phyloP scores from a whole-genome alignment of 1,140 invertebrate genomes.

The Leptopilina boulardi region DNA sequence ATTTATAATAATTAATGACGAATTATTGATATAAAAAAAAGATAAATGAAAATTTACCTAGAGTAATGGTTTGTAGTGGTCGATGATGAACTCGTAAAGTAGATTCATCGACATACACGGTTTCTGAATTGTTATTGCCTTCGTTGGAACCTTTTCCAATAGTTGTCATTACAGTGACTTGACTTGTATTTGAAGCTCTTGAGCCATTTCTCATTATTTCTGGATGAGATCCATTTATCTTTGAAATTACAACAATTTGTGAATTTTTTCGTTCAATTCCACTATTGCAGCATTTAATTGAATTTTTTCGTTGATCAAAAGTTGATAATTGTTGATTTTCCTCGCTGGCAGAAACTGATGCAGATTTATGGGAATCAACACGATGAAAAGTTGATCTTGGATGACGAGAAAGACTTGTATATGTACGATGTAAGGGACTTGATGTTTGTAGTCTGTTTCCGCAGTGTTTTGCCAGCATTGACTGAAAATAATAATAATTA shows the following conservation, averaged over 20 bases:
- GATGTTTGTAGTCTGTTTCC: constrained; percentile 59
- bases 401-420: constrained; percentile 65
- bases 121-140: constrained; percentile 56
- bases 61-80: constrained; percentile 56
- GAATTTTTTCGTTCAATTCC: constrained; percentile 33
- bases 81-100: constrained; percentile 34
- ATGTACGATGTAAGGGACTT: constrained; percentile 57
- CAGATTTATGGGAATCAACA: constrained; percentile 55
- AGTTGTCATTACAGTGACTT: constrained; percentile 70
- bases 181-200: constrained; percentile 66
- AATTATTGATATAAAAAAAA: constrained; percentile 17
- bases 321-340: constrained; percentile 61
- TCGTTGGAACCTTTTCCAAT: constrained; percentile 65
- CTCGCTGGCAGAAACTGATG: constrained; percentile 63
- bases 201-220: constrained; percentile 44
- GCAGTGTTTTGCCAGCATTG: constrained; percentile 72
- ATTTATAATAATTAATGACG: background rate
- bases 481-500: constrained; percentile 58
- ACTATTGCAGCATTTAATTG: background rate
- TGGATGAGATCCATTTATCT: background rate
- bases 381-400: constrained; percentile 53
- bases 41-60: constrained; percentile 53
- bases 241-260: background rate
- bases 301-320: background rate
- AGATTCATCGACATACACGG: constrained; percentile 37